Evolutionary conservation across 1,140 invertebrate species (phyloP).

Genomic region (Metopolophium dirhodum): DNA sequence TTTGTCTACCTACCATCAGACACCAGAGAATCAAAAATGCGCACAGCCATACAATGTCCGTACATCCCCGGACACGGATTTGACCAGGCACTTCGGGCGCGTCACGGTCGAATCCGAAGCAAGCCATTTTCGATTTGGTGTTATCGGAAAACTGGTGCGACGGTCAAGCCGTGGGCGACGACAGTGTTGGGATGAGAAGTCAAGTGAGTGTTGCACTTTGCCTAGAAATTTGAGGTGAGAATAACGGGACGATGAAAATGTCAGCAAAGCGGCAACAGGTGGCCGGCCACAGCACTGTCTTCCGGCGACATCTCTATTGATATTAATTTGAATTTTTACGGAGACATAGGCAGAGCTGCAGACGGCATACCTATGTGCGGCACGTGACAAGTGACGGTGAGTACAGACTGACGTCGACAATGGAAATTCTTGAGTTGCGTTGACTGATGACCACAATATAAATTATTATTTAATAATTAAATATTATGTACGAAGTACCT

Average conservation of each 20-base stretch:
- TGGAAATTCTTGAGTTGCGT: neutral
- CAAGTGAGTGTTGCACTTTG: neutral
- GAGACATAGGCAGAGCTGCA: neutral
- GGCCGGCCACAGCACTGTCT: neutral
- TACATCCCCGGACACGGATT: slow-evolving; percentile 67
- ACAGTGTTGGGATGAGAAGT: neutral
- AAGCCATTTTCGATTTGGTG: slow-evolving; percentile 46
- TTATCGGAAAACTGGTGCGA: neutral
- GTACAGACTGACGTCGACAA: neutral
- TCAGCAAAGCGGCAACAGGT: slow-evolving; percentile 24
- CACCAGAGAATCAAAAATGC: slow-evolving; percentile 86
- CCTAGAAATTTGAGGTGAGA: neutral
- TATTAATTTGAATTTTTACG: neutral
- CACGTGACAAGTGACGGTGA: neutral
- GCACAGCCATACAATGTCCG: slow-evolving; percentile 84
- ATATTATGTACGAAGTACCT: neutral
- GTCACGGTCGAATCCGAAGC: slow-evolving; percentile 56
- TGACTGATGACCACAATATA: neutral
- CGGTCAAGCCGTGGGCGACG: too few species aligned
- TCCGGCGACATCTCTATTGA: neutral
- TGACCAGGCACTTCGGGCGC: slow-evolving; percentile 50
- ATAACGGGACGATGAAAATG: neutral
- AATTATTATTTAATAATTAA: neutral
- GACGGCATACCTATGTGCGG: neutral
- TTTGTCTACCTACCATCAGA: slow-evolving; percentile 75